Conservation (phyloP, 2,888 invertebrate species). For the Leistus spinibarbis region DNA sequence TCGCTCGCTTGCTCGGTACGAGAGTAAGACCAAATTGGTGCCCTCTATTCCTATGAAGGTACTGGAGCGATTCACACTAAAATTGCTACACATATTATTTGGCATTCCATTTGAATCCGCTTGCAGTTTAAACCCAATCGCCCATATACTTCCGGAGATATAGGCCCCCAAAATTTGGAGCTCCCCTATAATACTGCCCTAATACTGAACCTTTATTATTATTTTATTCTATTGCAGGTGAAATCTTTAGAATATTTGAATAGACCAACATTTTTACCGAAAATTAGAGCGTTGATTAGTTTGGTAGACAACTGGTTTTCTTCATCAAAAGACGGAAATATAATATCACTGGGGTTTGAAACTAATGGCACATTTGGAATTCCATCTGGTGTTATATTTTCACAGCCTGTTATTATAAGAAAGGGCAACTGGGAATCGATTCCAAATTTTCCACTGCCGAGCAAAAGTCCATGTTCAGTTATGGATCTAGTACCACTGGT, state of each 20-base stretch:
- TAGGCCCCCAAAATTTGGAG: neutral
- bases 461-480: constrained; percentile 40
- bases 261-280: constrained; percentile 49
- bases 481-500: constrained; percentile 38
- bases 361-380: constrained; percentile 66
- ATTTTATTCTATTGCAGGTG: neutral
- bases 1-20: too few species aligned
- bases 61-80: too few species aligned
- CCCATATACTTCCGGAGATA: too few species aligned
- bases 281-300: constrained; percentile 57
- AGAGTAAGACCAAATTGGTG: too few species aligned
- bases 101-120: too few species aligned
- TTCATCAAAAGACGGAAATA: constrained; percentile 53
- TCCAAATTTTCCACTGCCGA: constrained; percentile 46
- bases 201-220: neutral
- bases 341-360: constrained; percentile 62
- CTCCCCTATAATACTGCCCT: too few species aligned
- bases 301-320: constrained; percentile 62
- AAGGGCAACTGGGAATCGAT: constrained; percentile 59
- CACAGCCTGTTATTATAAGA: constrained; percentile 61
- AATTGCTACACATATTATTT: too few species aligned
- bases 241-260: constrained; percentile 43
- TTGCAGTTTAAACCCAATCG: too few species aligned
- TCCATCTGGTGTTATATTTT: constrained; percentile 61
- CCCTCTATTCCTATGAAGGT: neutral